Base-by-base conservation (phyloP, 2,113 vertebrate genomes). In the Bufo gargarizans region DNA sequence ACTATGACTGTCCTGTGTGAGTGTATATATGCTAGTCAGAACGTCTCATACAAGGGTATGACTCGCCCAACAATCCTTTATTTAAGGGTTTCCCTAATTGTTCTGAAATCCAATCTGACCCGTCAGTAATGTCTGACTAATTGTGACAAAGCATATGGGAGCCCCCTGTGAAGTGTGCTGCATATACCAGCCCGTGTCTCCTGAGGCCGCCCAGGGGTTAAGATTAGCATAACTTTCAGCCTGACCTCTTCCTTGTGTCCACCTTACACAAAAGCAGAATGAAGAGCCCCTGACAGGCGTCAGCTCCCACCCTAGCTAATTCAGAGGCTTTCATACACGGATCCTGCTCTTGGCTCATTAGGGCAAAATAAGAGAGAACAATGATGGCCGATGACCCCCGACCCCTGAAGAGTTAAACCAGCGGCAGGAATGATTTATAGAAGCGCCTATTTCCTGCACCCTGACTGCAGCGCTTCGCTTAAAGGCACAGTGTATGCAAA, bases 141-240 rank as follows among this genome's bases (percentile, higher is more conserved):
- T 86, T 86, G 63, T 77, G 72, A 67, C 80, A 55, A 77, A 56
- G 81, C 87, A 84, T 77, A 84, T 88, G 87, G 65, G 11, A 56
- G 58, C 17, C 20, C 10, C 8, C 16, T 20, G 13, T 77, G 72
- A n/a, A 61, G 45, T 20, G 63, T 74, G 72, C 58, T 14, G 47
- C 72, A 8, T 13, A 22, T 10, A 10, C 58, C 61, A 0, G 17
- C 61, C 22, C 12, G 20, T 14, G 43, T 69, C 87, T 53, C 87
- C n/a, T 8, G 81, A 6, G 81, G 65, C 79, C 13, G 58, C 33
- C n/a, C 43, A 4, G 81, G 11, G 87, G 87, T 88, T 61, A 84
- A 20, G 65, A 83, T 88, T 88, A 77, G 71, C 87, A 83, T 88
- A n/a, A 47, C 87, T 77, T 69, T 69, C 71, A 77, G 59, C 43